Evolutionary conservation across 2,888 invertebrate genomes (phyloP).

Genomic region (Aphelenchoides bicaudatus): DNA sequence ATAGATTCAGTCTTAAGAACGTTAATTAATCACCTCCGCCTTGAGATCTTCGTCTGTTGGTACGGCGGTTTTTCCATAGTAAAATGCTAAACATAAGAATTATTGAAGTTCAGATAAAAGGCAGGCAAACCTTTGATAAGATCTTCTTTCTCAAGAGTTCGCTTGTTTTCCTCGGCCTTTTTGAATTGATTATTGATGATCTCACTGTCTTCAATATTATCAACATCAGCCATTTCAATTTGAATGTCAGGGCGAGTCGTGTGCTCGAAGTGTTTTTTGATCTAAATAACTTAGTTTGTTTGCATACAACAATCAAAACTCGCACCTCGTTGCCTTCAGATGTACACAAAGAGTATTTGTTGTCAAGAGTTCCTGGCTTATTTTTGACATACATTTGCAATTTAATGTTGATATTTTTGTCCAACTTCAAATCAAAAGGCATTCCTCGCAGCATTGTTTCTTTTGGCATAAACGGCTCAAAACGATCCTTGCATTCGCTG

Average conservation of each 20-base stretch:
- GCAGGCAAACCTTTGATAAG: slow-evolving; percentile 28
- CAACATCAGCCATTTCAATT: slow-evolving; percentile 14
- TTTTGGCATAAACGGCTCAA: slow-evolving; percentile 31
- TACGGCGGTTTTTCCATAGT: slow-evolving; percentile 32
- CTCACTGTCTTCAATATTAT: slow-evolving; percentile 22
- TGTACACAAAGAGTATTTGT: neutral
- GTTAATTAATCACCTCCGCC: slow-evolving; percentile 19
- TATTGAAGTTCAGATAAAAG: slow-evolving; percentile 2
- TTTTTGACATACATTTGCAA: slow-evolving; percentile 38
- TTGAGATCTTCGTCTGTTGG: slow-evolving; percentile 25
- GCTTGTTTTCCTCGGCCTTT: neutral
- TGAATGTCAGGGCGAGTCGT: slow-evolving; percentile 3
- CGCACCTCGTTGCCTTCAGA: neutral
- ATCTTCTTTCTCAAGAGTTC: slow-evolving; percentile 28
- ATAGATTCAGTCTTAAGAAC: slow-evolving; percentile 35
- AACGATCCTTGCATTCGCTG: slow-evolving; percentile 28
- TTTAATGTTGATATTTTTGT: slow-evolving; percentile 22
- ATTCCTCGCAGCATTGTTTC: slow-evolving; percentile 25
- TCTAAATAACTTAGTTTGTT: neutral
- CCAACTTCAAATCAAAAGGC: slow-evolving; percentile 33
- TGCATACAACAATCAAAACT: neutral
- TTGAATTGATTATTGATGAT: slow-evolving; percentile 1
- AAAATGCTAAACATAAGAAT: slow-evolving; percentile 24
- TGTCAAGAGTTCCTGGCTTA: neutral
- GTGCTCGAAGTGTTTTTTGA: slow-evolving; percentile 6